Conservation (phyloP, 2,797 vertebrate genomes). For the Myripristis murdjan region DNA sequence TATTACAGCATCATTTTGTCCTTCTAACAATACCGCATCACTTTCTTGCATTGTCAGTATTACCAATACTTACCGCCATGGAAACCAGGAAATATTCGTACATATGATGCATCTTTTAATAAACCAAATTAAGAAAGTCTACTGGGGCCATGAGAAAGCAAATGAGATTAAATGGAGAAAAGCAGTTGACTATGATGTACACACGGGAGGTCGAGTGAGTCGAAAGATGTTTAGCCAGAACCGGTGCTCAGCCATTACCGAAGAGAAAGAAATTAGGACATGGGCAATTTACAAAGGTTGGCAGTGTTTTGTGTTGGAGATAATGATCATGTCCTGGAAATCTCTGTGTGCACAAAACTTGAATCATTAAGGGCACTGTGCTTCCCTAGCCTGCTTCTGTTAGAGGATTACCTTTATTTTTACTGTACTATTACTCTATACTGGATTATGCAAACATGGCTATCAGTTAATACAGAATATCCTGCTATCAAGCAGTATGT, state of each 20-base stretch:
- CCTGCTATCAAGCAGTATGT: background rate
- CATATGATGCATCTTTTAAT: conserved; percentile 1
- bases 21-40: conserved; percentile 1
- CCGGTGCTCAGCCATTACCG: conserved; percentile 55
- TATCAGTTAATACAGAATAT: background rate
- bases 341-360: conserved; percentile 5
- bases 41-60: conserved; percentile 8
- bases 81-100: conserved; percentile 21
- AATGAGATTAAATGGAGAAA: background rate
- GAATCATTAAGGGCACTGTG: background rate
- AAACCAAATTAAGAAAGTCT: background rate
- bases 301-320: conserved; percentile 39
- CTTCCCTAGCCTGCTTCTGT: background rate
- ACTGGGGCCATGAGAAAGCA: conserved; percentile 1
- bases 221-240: conserved; percentile 50
- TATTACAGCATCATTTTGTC: conserved; percentile 16
- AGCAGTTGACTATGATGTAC: conserved; percentile 9
- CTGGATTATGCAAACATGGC: background rate
- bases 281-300: conserved; percentile 60
- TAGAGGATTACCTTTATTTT: background rate
- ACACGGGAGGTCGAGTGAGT: conserved; percentile 46
- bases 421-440: background rate
- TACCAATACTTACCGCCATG: background rate
- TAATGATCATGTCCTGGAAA: conserved; percentile 54
- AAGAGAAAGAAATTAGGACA: conserved; percentile 50